A percentile compares a stretch with the other conserved stretches of the same genome.
These are phyloP conservation scores for Helicolenus hilgendorfi DNA, from an alignment of 2,797 vertebrate species.

Conservation along the genomic window DNA sequence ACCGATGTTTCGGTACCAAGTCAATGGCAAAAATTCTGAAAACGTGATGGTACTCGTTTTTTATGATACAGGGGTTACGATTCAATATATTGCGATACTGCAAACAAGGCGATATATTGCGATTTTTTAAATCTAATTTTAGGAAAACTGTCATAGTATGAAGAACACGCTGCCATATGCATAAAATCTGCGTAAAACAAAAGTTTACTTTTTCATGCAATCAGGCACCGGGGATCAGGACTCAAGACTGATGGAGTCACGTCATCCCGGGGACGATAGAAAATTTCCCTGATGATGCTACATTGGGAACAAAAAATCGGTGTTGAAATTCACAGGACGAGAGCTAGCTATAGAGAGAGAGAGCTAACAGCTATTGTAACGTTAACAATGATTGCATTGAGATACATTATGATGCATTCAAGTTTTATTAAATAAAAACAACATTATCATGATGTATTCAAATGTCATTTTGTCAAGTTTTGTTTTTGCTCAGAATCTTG, in stretches of 20 bases:
- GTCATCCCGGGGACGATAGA: no score
- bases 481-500: neutral
- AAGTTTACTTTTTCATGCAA: no score
- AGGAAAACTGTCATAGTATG: no score
- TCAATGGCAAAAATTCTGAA: neutral
- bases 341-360: neutral
- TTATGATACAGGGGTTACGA: no score
- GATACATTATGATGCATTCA: neutral
- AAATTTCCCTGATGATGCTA: neutral
- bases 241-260: no score
- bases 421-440: fast-evolving
- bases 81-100: no score
- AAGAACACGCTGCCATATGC: no score
- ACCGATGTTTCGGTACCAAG: neutral
- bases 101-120: no score
- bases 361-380: neutral
- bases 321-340: neutral
- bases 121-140: no score
- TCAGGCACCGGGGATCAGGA: no score
- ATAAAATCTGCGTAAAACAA: no score
- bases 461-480: neutral
- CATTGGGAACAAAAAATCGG: neutral
- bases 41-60: neutral
- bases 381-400: neutral
- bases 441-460: neutral